Base-by-base conservation (phyloP, 2,888 invertebrate species). In the Chaetogeoica ovagalla region DNA sequence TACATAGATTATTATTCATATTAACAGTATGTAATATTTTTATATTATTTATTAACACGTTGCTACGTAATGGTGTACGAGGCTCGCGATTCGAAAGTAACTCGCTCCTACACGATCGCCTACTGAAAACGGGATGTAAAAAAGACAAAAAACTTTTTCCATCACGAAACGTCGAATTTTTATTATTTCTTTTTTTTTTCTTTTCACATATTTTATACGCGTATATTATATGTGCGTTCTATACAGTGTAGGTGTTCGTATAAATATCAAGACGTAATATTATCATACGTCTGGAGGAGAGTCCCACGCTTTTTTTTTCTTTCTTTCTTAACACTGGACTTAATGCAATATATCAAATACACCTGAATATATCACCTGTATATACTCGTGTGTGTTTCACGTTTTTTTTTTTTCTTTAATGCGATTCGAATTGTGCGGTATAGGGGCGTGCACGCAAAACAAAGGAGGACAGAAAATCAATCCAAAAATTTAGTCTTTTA, bases 211-310 rank as follows among this genome's bases (percentile, higher is more conserved):
- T 55, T 1, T 17, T 17, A 6, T 15, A 15, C 13, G 48, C 48
- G 48, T 48, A 13, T 13, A 48, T 48, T 48, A 66, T 48, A 66
- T 8, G 1, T 43, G 39, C 39, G 48, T 48, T 43, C 43, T 39
- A 19, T 62, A 62, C n/a, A 48, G 62, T 37, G 73, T 73, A 52
- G 73, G 73, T 39, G 72, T 73, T 48, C 48, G 55, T 55, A 9
- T 69, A 73, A 73, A 55, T 37, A 73, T 63, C 52, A 63, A n/a
- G 30, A 48, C 13, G 43, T 15, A 62, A 72, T 73, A 48, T 62
- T 48, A 48, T 62, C 30, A 48, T 30, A 30, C n/a, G 59, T 59
- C 39, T 23, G 30, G 0, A 48, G 30, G 0, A 48, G 30, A 62
- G 15, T 62, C 72, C 72, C n/a, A 72, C 72, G 30, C 48, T 17